phyloP scores from a whole-genome alignment of 2,888 invertebrate species.

The Salpingus planirostris region DNA sequence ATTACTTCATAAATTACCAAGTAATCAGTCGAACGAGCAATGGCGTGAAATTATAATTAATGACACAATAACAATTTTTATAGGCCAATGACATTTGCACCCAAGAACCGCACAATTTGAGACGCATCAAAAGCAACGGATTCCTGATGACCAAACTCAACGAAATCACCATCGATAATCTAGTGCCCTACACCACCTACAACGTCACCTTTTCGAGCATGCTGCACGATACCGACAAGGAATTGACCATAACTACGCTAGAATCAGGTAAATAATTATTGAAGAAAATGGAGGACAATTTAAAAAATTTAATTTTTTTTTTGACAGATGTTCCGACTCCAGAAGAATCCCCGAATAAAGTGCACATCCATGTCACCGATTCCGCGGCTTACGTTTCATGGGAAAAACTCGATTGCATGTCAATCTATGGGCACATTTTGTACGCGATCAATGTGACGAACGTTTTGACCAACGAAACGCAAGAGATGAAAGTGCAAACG shows the following conservation, averaged over 20 bases:
- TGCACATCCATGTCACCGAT: conserved; percentile 23
- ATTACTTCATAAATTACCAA: conserved; percentile 27
- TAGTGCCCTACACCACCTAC: conserved; percentile 33
- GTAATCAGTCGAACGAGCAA: conserved; percentile 14
- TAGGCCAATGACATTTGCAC: conserved; percentile 29
- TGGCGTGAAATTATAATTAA: background rate
- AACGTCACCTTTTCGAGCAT: conserved; percentile 30
- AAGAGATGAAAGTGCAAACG: conserved; percentile 18
- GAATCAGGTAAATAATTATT: conserved; percentile 26
- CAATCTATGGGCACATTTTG: conserved; percentile 26
- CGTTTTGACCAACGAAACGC: conserved; percentile 16
- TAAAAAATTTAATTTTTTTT: background rate
- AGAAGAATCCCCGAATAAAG: conserved; percentile 29
- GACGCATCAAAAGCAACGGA: conserved; percentile 31
- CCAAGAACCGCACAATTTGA: conserved; percentile 17
- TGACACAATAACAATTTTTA: no score
- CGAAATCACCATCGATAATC: conserved; percentile 24
- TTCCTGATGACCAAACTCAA: conserved; percentile 28
- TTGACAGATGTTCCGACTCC: conserved; percentile 15
- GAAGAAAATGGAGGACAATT: background rate
- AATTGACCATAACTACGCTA: conserved; percentile 22
- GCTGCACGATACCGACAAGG: conserved; percentile 25
- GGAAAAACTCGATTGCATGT: conserved; percentile 27
- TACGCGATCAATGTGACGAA: conserved; percentile 25
- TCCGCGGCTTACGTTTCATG: conserved; percentile 27